phyloP scores from a whole-genome alignment of 53 echinoderm and acorn worm genomes.

The Mesocentrotus franciscanus region DNA sequence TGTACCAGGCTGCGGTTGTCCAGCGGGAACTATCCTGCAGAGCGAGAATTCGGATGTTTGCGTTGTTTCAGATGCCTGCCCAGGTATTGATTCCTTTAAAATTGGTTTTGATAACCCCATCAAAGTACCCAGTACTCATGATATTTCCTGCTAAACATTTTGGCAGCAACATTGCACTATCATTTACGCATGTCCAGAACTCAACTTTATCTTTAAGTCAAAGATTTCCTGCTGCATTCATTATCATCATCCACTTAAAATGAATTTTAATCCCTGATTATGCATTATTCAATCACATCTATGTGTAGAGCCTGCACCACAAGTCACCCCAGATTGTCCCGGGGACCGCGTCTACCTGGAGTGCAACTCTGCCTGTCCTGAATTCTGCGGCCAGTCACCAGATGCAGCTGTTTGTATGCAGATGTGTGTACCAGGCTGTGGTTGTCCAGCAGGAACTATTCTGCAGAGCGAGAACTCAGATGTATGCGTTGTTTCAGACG shows the following conservation, averaged over 20 bases:
- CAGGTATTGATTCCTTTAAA: background rate
- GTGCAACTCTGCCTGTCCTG: background rate
- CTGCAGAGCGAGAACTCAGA: background rate
- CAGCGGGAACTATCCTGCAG: background rate
- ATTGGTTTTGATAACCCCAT: too few species aligned
- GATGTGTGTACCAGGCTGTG: background rate
- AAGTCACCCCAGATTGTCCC: background rate
- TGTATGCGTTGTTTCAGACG: background rate
- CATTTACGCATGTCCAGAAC: too few species aligned
- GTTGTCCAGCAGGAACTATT: background rate
- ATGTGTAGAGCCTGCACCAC: too few species aligned
- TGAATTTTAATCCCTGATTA: too few species aligned
- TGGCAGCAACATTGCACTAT: too few species aligned
- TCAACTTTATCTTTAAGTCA: too few species aligned
- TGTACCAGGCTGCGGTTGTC: background rate
- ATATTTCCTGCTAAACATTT: too few species aligned
- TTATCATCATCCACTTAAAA: too few species aligned
- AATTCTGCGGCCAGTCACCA: background rate
- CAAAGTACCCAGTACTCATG: too few species aligned
- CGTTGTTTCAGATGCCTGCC: background rate
- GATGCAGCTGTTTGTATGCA: background rate
- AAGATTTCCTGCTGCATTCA: too few species aligned
- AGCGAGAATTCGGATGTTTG: background rate
- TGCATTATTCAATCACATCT: too few species aligned
- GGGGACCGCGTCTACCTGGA: background rate